These are phyloP conservation scores for Acanthaster planci DNA, from an alignment of 35 echinoderm and acorn worm genomes.

Conservation along the genomic window DNA sequence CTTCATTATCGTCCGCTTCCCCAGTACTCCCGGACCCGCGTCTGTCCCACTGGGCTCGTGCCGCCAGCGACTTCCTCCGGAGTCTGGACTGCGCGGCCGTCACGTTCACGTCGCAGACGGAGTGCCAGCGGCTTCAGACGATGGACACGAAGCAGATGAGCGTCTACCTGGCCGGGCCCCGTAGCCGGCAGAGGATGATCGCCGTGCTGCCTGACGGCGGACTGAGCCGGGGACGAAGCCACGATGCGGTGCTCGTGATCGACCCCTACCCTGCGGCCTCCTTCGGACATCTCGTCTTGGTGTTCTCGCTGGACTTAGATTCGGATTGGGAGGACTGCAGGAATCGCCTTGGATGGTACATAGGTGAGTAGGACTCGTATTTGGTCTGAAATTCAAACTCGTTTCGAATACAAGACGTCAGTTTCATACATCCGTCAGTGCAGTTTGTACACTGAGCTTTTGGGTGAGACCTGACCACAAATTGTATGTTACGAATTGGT, in stretches of 20 bases:
- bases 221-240: conserved; percentile 66
- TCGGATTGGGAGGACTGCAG: conserved; percentile 54
- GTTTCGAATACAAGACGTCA: no score
- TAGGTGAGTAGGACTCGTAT: conserved; percentile 60
- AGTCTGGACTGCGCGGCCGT: conserved; percentile 72
- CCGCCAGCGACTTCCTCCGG: conserved; percentile 45
- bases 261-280: conserved; percentile 85
- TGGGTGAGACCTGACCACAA: no score
- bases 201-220: conserved; percentile 81
- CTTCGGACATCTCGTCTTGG: conserved; percentile 93
- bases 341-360: conserved; percentile 47
- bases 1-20: conserved; percentile 17
- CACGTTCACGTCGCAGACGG: conserved; percentile 55
- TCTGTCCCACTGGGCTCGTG: conserved; percentile 53
- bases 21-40: not conserved
- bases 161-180: conserved; percentile 69
- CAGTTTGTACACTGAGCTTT: no score
- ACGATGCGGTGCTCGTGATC: conserved; percentile 79
- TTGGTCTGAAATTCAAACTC: no score
- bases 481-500: no score
- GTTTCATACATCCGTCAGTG: no score
- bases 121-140: conserved; percentile 53
- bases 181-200: conserved; percentile 17
- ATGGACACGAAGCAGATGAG: conserved; percentile 62
- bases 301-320: conserved; percentile 77